These are phyloP conservation scores for Nilaparvata lugens DNA, from an alignment of 1,140 invertebrate genomes.

Conservation along the genomic window DNA sequence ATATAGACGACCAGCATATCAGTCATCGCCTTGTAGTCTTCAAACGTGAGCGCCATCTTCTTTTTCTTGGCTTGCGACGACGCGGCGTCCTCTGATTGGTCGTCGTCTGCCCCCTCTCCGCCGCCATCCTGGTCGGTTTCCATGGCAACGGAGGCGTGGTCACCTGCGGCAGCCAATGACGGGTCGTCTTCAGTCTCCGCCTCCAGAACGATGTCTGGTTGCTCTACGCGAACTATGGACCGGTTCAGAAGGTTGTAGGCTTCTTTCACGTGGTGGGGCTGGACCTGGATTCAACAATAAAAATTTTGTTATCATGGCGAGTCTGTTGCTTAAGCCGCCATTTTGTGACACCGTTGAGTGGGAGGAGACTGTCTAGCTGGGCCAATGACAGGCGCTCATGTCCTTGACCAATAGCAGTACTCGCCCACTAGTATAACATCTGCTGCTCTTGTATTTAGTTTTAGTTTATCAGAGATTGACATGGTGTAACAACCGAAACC, in stretches of 20 bases:
- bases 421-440: too few species aligned
- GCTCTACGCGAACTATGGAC: slow-evolving; percentile 95
- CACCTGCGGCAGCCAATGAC: too few species aligned
- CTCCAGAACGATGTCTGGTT: slow-evolving; percentile 90
- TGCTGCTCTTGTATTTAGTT: too few species aligned
- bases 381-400: too few species aligned
- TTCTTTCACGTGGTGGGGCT: slow-evolving; percentile 83
- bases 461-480: too few species aligned
- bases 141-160: neutral
- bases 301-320: too few species aligned
- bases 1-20: slow-evolving; percentile 87
- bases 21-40: slow-evolving; percentile 88
- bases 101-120: neutral
- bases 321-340: too few species aligned
- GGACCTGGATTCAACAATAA: slow-evolving; percentile 45
- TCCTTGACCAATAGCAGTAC: too few species aligned
- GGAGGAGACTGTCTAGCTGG: too few species aligned
- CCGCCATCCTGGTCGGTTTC: slow-evolving; percentile 2
- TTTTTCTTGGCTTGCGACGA: slow-evolving; percentile 48
- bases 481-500: too few species aligned
- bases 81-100: slow-evolving; percentile 18
- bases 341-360: too few species aligned
- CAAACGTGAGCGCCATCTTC: slow-evolving; percentile 84
- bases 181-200: slow-evolving; percentile 40
- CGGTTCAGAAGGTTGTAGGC: slow-evolving; percentile 90